Evolutionary conservation across 2,888 invertebrate genomes (phyloP).

Genomic region (Dioctria linearis): DNA sequence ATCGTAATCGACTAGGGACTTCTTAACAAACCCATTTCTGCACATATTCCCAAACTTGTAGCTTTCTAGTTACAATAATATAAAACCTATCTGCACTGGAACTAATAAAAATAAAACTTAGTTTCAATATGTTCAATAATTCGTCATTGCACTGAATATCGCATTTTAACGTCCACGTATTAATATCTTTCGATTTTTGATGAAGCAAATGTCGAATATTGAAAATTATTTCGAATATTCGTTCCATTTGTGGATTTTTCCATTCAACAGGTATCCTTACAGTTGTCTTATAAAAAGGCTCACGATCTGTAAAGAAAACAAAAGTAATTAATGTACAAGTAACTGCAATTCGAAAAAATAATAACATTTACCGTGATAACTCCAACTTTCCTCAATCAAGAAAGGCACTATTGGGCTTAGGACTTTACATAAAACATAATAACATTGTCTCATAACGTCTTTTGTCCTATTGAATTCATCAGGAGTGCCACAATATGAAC

Average conservation of each 20-base stretch:
- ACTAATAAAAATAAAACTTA: conserved; percentile 33
- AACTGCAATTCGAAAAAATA: too few relatives aligned
- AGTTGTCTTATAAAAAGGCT: conserved; percentile 68
- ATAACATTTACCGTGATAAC: conserved; percentile 66
- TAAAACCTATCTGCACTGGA: too few relatives aligned
- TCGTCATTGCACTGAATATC: conserved; percentile 67
- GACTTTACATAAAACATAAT: conserved; percentile 78
- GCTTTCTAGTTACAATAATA: background rate
- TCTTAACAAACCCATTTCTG: too few relatives aligned
- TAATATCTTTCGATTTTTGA: conserved; percentile 70
- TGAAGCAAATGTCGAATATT: conserved; percentile 73
- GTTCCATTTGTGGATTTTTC: conserved; percentile 71
- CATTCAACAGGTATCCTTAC: conserved; percentile 69
- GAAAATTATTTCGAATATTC: conserved; percentile 72
- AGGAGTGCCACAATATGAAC: conserved; percentile 83
- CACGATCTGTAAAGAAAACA: conserved; percentile 64
- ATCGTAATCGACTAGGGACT: too few relatives aligned
- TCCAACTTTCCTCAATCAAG: conserved; percentile 87
- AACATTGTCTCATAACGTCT: conserved; percentile 79
- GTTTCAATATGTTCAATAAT: conserved; percentile 61
- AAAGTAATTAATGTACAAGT: too few relatives aligned
- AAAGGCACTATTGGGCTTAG: conserved; percentile 91
- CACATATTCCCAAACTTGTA: too few relatives aligned
- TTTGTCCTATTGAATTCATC: conserved; percentile 78
- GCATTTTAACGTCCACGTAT: conserved; percentile 72